Percentiles rank a stretch among this genome's conserved stretches.
Conservation (phyloP, 1,140 invertebrate species). For the Probaryconus sp. region DNA sequence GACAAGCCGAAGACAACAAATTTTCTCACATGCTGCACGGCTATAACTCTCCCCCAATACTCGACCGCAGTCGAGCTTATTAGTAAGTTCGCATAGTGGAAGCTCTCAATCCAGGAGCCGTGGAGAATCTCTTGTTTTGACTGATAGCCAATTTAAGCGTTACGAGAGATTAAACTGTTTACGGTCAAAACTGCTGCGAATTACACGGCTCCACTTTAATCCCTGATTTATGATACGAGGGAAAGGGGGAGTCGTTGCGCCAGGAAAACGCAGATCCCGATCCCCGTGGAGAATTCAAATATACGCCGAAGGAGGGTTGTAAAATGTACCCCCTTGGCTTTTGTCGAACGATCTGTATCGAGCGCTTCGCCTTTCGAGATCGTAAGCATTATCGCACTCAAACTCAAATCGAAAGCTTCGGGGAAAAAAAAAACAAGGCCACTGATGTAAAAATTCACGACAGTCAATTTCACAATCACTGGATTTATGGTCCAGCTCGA, state of each 20-base stretch:
- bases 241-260: conserved; percentile 41
- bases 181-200: conserved; percentile 76
- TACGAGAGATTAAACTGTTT: conserved; percentile 76
- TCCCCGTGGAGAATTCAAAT: conserved; percentile 75
- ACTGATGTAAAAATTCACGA: conserved; percentile 63
- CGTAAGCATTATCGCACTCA: conserved; percentile 19
- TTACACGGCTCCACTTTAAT: conserved; percentile 74
- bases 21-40: conserved; percentile 39
- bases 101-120: conserved; percentile 42
- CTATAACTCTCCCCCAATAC: conserved; percentile 15
- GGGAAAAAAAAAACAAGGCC: conserved; percentile 1
- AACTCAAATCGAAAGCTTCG: not conserved
- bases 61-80: conserved; percentile 17
- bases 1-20: conserved; percentile 13
- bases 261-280: conserved; percentile 60
- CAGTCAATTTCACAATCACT: conserved; percentile 68
- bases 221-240: conserved; percentile 73
- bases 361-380: conserved; percentile 10
- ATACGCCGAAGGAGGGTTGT: conserved; percentile 56
- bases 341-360: conserved; percentile 34
- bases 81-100: conserved; percentile 36
- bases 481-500: conserved; percentile 62
- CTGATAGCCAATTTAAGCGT: conserved; percentile 68
- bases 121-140: conserved; percentile 77
- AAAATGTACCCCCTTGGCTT: conserved; percentile 64